A percentile compares a stretch with the other conserved stretches of the same genome.
phyloP scores from a whole-genome alignment of 2,113 vertebrate genomes.

The Laticauda colubrina region DNA sequence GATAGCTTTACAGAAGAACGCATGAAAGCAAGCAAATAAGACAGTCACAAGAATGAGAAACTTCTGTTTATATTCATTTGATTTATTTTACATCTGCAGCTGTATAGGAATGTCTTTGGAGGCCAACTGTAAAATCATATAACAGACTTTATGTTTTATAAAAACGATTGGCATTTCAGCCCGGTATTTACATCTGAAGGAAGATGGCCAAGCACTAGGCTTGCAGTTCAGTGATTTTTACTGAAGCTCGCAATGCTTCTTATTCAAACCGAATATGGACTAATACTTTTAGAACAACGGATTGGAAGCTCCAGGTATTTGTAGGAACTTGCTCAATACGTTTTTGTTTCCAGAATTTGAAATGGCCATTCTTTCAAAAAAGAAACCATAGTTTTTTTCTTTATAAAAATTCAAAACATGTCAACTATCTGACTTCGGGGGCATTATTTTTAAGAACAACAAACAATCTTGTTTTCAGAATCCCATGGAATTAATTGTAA shows the following conservation, averaged over 20 bases:
- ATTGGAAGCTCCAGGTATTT: neutral
- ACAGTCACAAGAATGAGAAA: neutral
- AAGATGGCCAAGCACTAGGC: neutral
- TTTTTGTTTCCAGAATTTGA: neutral
- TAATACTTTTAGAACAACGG: neutral
- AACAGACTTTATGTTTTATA: neutral
- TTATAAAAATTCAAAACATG: neutral
- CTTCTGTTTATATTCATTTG: neutral
- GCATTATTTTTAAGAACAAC: neutral
- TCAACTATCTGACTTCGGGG: neutral
- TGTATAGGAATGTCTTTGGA: too few species aligned
- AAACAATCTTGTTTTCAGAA: neutral
- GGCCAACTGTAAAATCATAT: neutral
- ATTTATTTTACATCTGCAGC: too few species aligned
- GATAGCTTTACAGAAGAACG: neutral
- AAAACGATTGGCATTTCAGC: neutral
- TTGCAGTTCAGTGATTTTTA: neutral
- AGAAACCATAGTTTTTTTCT: neutral
- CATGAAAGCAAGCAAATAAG: too few species aligned
- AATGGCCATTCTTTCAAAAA: neutral
- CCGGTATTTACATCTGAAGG: neutral
- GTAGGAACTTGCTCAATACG: neutral
- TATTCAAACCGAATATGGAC: neutral
- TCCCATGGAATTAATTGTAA: neutral
- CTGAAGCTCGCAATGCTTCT: neutral